A percentile compares a stretch with the other conserved stretches of the same genome.
phyloP scores from a whole-genome alignment of 2,888 invertebrate species.

The Lepidochitona cinerea region DNA sequence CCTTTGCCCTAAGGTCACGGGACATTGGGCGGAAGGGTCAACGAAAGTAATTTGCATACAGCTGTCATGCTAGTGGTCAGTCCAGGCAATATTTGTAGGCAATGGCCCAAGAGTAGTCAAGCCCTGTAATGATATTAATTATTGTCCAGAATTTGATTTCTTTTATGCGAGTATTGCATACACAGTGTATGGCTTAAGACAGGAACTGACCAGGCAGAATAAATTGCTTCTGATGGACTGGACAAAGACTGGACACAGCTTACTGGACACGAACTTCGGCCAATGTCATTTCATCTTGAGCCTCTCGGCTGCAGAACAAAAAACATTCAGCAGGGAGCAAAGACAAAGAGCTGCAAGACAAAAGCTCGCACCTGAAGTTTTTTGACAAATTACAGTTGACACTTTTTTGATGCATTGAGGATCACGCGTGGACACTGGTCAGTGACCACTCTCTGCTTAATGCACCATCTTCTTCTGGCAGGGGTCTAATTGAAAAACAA shows the following conservation, averaged over 20 bases:
- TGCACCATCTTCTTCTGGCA: neutral
- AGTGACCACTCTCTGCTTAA: neutral
- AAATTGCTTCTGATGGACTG: neutral
- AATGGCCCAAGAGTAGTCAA: neutral
- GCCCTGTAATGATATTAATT: slow-evolving; percentile 5
- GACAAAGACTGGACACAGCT: neutral
- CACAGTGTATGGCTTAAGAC: neutral
- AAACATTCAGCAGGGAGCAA: neutral
- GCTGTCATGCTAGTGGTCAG: slow-evolving; percentile 4
- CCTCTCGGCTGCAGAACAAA: neutral
- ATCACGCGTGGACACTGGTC: neutral
- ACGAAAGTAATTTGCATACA: slow-evolving; percentile 2
- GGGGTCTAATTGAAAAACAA: slow-evolving; percentile 2
- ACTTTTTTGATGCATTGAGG: neutral
- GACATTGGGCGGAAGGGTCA: neutral
- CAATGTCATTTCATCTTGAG: neutral
- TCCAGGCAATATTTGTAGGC: neutral
- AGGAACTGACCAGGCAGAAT: neutral
- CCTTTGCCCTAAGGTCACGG: slow-evolving; percentile 3
- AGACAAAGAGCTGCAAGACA: neutral
- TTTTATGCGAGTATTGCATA: slow-evolving; percentile 9
- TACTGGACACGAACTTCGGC: slow-evolving; percentile 1
- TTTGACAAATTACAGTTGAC: neutral
- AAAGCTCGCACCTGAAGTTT: neutral
- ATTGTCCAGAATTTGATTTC: slow-evolving; percentile 5